These are phyloP conservation scores for Drosophila subquinaria DNA, from an alignment of 2,888 invertebrate genomes.

Conservation along the genomic window DNA sequence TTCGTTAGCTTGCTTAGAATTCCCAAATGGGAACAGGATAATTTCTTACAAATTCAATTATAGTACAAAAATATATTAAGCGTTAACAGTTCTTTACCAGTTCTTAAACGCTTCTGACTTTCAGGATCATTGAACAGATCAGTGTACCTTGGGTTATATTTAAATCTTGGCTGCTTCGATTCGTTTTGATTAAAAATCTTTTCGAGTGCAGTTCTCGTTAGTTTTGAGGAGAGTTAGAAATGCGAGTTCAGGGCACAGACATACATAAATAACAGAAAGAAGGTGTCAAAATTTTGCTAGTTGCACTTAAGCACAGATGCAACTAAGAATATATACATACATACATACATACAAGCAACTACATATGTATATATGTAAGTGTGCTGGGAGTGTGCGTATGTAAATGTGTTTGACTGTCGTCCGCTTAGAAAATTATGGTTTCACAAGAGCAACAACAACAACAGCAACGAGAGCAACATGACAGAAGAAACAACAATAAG, in stretches of 20 bases:
- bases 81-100: too few relatives aligned
- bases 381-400: conserved; percentile 9
- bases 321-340: not conserved
- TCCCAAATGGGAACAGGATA: too few relatives aligned
- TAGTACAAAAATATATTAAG: too few relatives aligned
- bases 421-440: conserved; percentile 72
- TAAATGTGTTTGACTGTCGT: conserved; percentile 32
- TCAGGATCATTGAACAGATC: too few relatives aligned
- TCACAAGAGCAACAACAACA: conserved; percentile 58
- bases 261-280: conserved; percentile 8
- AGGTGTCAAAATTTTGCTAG: conserved; percentile 37
- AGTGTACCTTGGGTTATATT: too few relatives aligned
- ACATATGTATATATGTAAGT: not conserved
- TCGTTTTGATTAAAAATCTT: not conserved
- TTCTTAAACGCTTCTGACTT: too few relatives aligned
- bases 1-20: too few relatives aligned
- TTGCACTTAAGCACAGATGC: conserved; percentile 1
- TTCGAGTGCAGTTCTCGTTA: not conserved
- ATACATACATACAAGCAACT: not conserved
- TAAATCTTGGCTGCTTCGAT: too few relatives aligned
- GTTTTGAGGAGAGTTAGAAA: conserved; percentile 2
- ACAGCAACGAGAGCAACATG: conserved; percentile 12
- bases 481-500: conserved; percentile 3
- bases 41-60: too few relatives aligned
- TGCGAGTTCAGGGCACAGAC: conserved; percentile 3